Evolutionary conservation across 2,797 vertebrate genomes (phyloP).

Genomic region (Cyclopterus lumpus): DNA sequence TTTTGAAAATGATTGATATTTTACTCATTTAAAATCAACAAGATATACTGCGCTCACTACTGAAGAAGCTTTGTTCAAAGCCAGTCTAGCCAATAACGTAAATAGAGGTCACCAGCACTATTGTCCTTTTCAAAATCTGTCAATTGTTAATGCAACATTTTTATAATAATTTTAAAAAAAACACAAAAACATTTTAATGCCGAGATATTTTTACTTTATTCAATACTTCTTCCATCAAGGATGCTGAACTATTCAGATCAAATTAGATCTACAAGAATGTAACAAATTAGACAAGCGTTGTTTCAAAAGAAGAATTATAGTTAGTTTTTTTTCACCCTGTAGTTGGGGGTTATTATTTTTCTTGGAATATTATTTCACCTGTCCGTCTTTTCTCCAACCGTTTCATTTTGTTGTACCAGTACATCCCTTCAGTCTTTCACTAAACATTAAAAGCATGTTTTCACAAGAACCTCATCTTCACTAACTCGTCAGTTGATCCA

Average conservation of each 20-base stretch:
- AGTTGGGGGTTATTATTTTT: background rate
- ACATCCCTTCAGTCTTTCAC: background rate
- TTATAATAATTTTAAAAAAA: too few species aligned
- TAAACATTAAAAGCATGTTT: background rate
- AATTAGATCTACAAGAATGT: background rate
- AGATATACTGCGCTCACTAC: background rate
- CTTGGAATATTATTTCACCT: too few species aligned
- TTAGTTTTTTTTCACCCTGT: background rate
- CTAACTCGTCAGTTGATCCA: slow-evolving; percentile 73
- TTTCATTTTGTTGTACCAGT: background rate
- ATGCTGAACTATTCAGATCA: background rate
- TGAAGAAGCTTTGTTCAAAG: background rate
- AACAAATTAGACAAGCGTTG: background rate
- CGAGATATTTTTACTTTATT: background rate
- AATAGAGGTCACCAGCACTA: too few species aligned
- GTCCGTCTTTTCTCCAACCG: background rate
- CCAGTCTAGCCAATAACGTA: too few species aligned
- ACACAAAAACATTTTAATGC: too few species aligned
- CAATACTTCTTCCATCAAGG: background rate
- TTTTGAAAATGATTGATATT: background rate
- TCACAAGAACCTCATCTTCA: background rate
- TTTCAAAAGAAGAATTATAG: background rate
- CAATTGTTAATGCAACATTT: too few species aligned
- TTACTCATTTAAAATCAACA: background rate
- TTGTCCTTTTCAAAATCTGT: too few species aligned